These are phyloP conservation scores for Heliangelus exortis DNA, from an alignment of 2,797 vertebrate genomes.

Conservation along the genomic window DNA sequence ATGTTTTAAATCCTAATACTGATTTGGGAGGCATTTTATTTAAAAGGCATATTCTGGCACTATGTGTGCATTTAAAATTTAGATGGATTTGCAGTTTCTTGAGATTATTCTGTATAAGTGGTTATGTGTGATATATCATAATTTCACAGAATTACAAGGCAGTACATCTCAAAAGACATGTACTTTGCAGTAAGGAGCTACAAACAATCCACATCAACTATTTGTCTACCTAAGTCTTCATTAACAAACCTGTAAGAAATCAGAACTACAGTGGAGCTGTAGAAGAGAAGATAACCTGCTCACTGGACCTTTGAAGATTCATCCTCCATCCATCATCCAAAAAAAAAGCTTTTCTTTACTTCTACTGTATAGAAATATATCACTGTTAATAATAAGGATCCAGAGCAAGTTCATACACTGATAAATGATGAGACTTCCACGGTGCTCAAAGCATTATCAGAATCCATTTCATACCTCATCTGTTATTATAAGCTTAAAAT, in stretches of 20 bases:
- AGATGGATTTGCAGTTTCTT: background rate
- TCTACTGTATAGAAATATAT: background rate
- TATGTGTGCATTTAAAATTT: background rate
- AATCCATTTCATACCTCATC: constrained; percentile 75
- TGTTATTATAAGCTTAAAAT: constrained; percentile 67
- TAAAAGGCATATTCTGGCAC: background rate
- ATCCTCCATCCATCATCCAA: background rate
- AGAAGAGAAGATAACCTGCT: background rate
- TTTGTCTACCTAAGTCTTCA: background rate
- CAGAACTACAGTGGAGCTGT: background rate
- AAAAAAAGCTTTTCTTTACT: background rate
- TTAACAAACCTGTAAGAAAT: background rate
- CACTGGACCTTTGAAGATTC: background rate
- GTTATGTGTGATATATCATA: background rate
- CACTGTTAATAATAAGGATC: background rate
- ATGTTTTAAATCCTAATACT: constrained; percentile 2
- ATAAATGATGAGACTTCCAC: constrained; percentile 65
- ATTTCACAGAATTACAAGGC: background rate
- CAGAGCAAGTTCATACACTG: constrained; percentile 5
- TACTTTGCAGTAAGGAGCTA: background rate
- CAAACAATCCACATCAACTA: background rate
- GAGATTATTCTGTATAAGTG: background rate
- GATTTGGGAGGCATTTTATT: background rate
- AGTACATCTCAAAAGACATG: background rate
- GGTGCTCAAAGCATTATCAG: constrained; percentile 46